Evolutionary conservation across 2,797 vertebrate species (phyloP).

Genomic region (Muscicapa comitata): DNA sequence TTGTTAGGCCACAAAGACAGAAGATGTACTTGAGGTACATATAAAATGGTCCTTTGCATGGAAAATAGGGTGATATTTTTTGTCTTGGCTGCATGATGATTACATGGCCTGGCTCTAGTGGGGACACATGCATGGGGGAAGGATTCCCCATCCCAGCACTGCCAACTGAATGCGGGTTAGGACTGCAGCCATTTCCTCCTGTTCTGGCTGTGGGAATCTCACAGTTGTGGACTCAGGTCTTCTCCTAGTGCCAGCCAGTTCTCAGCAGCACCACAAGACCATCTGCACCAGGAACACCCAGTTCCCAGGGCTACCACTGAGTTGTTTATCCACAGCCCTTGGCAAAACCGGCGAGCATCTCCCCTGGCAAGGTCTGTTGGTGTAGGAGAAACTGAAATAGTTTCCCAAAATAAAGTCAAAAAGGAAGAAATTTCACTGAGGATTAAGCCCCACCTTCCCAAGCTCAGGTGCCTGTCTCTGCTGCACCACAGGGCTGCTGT

Average conservation of each 20-base stretch:
- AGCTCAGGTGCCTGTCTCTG: background rate
- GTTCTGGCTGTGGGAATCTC: background rate
- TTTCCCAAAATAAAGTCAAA: background rate
- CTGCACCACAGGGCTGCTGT: background rate
- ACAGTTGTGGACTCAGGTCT: background rate
- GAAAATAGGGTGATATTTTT: background rate
- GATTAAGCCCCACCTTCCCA: background rate
- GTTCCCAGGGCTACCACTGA: background rate
- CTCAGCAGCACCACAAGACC: background rate
- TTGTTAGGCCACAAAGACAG: background rate
- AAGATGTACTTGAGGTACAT: background rate
- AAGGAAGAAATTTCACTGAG: background rate
- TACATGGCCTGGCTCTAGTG: background rate
- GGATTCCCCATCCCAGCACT: background rate
- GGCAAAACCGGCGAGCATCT: fast-evolving
- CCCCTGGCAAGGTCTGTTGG: background rate
- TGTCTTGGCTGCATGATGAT: fast-evolving
- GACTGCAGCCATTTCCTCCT: background rate
- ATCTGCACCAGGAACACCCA: background rate
- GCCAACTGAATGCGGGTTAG: background rate
- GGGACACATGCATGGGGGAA: fast-evolving
- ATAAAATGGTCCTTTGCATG: background rate
- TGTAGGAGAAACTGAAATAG: background rate
- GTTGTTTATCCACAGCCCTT: background rate
- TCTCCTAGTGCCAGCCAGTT: background rate